Evolutionary conservation across 2,888 invertebrate genomes (phyloP), one percentile per base, ranked within the genome.

Genomic region (Leuctra nigra): DNA sequence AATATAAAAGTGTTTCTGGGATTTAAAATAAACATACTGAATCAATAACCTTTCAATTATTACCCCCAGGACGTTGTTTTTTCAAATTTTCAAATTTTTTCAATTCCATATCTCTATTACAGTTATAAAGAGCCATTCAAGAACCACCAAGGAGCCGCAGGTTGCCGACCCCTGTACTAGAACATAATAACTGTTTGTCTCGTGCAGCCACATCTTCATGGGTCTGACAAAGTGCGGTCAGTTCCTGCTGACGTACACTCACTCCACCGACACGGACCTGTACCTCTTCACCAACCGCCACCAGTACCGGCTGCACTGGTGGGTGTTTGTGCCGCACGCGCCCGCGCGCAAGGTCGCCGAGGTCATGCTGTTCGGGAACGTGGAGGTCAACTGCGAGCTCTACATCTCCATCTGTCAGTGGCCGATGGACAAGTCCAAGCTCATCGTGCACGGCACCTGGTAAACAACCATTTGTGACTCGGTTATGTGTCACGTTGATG

Each of bases 151-250:
- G n/a, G n/a, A n/a, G n/a, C n/a, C n/a, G n/a, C n/a, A n/a, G n/a
- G n/a, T n/a, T n/a, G n/a, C n/a, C n/a, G n/a, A n/a, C n/a, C n/a
- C n/a, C n/a, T n/a, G n/a, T n/a, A n/a, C n/a, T n/a, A n/a, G n/a
- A n/a, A n/a, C n/a, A n/a, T n/a, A n/a, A n/a, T n/a, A n/a, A n/a
- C n/a, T n/a, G n/a, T n/a, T n/a, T n/a, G n/a, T n/a, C n/a, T n/a
- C n/a, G n/a, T n/a, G n/a, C 65, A 91, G 92, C 63, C 93, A 95
- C 71, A 84, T 94, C 62, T 91, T 92, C 69, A 90, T 96, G 86
- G 96, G 96, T 6, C 86, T 95, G 68, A 91, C 92, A n/a, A 86
- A 91, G 65, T 94, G 94, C 71, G 94, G 95, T 13, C 89, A 91
- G 73, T 95, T 87, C 75, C 80, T 96, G 62, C 76, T 96, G 64